Percentiles rank a stretch among this genome's conserved stretches.
Conservation (phyloP, 2,888 invertebrate species). For the Parnassius smintheus region DNA sequence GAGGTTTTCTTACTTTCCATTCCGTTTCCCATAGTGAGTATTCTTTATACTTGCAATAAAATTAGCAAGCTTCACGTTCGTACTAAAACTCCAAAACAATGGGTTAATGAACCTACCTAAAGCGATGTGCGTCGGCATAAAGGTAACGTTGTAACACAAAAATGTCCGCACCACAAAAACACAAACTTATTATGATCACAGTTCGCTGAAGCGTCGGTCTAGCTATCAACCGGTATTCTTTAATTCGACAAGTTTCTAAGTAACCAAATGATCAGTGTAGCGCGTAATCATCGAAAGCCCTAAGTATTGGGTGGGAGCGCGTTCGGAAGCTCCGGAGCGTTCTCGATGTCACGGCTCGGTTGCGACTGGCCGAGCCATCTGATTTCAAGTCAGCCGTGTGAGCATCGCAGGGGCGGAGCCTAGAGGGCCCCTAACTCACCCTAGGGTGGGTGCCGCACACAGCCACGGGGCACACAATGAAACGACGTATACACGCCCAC, state of each 20-base stretch:
- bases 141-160: constrained; percentile 40
- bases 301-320: constrained; percentile 63
- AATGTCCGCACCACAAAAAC: constrained; percentile 56
- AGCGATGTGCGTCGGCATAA: constrained; percentile 40
- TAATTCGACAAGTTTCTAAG: constrained; percentile 73
- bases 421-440: constrained; percentile 54
- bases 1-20: too few relatives aligned
- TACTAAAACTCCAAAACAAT: constrained; percentile 12
- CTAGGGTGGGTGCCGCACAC: constrained; percentile 57
- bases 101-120: constrained; percentile 40
- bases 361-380: constrained; percentile 79
- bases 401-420: constrained; percentile 74
- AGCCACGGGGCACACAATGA: constrained; percentile 44
- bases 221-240: constrained; percentile 58
- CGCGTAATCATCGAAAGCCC: constrained; percentile 76
- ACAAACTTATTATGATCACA: constrained; percentile 55
- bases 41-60: background rate
- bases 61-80: constrained; percentile 1
- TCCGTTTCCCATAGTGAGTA: too few relatives aligned
- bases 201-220: constrained; percentile 42
- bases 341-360: constrained; percentile 79
- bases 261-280: constrained; percentile 65
- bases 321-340: constrained; percentile 73
- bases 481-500: constrained; percentile 46
- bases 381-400: constrained; percentile 81